phyloP scores from a whole-genome alignment of 2,797 vertebrate species.

The Triplophysa bombifrons region DNA sequence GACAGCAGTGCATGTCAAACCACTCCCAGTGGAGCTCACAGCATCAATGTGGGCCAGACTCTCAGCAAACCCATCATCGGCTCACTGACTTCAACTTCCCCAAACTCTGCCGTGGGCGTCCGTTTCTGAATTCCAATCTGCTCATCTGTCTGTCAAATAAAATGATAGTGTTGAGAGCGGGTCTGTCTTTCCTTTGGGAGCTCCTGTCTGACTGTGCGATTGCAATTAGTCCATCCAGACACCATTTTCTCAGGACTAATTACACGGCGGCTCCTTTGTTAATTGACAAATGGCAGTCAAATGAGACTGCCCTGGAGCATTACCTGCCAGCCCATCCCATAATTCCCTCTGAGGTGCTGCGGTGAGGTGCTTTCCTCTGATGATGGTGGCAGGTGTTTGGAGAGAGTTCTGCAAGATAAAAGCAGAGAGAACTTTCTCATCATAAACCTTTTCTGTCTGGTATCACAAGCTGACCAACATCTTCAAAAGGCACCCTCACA shows the following conservation, averaged over 20 bases:
- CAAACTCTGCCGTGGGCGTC: neutral
- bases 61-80: neutral
- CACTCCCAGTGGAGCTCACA: constrained; percentile 7
- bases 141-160: constrained; percentile 18
- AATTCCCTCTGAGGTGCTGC: neutral
- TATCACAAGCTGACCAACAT: constrained; percentile 11
- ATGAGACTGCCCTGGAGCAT: constrained; percentile 38
- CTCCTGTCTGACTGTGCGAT: constrained; percentile 36
- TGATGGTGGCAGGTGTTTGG: constrained; percentile 1
- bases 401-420: neutral
- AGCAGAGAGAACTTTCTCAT: neutral
- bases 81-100: neutral
- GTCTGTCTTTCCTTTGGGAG: constrained; percentile 45
- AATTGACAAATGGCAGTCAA: constrained; percentile 41
- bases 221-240: constrained; percentile 32
- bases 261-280: constrained; percentile 44
- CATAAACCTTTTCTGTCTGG: neutral
- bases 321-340: neutral
- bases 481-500: neutral
- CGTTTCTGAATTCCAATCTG: neutral
- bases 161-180: constrained; percentile 31
- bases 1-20: neutral
- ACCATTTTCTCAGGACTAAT: constrained; percentile 29
- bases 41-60: constrained; percentile 8
- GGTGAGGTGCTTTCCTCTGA: neutral